phyloP scores from a whole-genome alignment of 2,113 vertebrate genomes.

The Corapipo altera region DNA sequence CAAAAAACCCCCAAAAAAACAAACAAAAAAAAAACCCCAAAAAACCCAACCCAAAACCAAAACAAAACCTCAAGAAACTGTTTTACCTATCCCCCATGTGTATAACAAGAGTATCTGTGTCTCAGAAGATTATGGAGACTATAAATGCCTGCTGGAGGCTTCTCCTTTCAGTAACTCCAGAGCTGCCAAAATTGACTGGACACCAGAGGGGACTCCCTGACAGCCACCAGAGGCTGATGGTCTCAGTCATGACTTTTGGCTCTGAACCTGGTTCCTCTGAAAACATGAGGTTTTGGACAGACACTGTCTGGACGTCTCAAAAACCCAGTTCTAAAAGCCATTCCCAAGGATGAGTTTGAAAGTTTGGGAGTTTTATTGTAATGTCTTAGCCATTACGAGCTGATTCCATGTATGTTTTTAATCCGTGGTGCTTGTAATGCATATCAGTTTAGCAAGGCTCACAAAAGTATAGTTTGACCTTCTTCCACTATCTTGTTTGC shows the following conservation, averaged over 20 bases:
- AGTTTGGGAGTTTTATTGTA: not conserved
- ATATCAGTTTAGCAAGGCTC: not conserved
- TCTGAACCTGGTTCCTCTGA: not conserved
- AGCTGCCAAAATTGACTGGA: not conserved
- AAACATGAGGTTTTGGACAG: not conserved
- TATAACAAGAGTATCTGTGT: not conserved
- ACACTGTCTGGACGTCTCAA: not conserved
- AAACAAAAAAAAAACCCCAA: no score
- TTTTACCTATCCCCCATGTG: not conserved
- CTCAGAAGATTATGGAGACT: not conserved
- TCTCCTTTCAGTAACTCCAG: not conserved
- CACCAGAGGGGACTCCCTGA: not conserved
- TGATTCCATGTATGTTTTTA: not conserved
- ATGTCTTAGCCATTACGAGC: not conserved
- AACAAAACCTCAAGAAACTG: not conserved
- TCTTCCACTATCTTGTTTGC: not conserved
- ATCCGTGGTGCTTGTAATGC: not conserved
- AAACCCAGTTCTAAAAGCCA: not conserved
- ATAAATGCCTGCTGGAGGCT: not conserved
- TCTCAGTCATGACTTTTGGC: not conserved
- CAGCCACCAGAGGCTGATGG: not conserved
- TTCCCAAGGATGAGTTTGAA: not conserved
- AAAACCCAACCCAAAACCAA: not conserved
- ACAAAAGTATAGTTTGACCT: not conserved
- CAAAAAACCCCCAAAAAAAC: not conserved